Evolutionary conservation across 2,113 vertebrate genomes (phyloP).

Genomic region (Oplegnathus fasciatus): DNA sequence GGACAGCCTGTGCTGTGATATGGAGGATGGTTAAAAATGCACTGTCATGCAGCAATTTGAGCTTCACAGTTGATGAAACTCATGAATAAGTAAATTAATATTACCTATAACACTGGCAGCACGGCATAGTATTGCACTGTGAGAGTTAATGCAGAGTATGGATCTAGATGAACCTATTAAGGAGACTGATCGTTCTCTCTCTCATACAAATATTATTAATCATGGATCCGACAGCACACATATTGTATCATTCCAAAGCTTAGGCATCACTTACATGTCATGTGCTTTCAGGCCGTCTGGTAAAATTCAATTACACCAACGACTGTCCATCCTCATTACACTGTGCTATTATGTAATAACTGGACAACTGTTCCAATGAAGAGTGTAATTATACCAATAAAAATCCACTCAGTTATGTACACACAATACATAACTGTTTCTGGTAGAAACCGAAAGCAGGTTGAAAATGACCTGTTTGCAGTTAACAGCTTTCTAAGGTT

Average conservation of each 20-base stretch:
- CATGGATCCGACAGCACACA: constrained; percentile 42
- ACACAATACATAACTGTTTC: neutral
- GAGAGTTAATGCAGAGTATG: constrained; percentile 45
- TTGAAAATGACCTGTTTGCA: too few relatives aligned
- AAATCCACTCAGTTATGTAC: neutral
- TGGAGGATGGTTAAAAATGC: constrained; percentile 66
- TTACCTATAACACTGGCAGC: constrained; percentile 73
- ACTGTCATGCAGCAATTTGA: constrained; percentile 76
- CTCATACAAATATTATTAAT: constrained; percentile 52
- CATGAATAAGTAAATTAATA: constrained; percentile 82
- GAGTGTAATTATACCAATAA: neutral
- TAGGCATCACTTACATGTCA: constrained; percentile 6
- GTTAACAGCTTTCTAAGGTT: too few relatives aligned
- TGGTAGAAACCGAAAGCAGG: neutral
- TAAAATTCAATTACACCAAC: constrained; percentile 18
- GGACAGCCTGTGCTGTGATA: constrained; percentile 34
- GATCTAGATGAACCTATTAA: constrained; percentile 70
- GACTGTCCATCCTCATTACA: constrained; percentile 20
- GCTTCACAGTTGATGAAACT: constrained; percentile 80
- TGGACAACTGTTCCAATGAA: constrained; percentile 1
- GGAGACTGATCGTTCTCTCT: constrained; percentile 59
- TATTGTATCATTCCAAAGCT: constrained; percentile 4
- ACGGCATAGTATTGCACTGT: constrained; percentile 74
- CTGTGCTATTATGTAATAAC: neutral
- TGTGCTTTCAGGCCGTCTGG: neutral